These are phyloP conservation scores for Amia ocellicauda DNA, from an alignment of 2,113 vertebrate species.

Conservation along the genomic window DNA sequence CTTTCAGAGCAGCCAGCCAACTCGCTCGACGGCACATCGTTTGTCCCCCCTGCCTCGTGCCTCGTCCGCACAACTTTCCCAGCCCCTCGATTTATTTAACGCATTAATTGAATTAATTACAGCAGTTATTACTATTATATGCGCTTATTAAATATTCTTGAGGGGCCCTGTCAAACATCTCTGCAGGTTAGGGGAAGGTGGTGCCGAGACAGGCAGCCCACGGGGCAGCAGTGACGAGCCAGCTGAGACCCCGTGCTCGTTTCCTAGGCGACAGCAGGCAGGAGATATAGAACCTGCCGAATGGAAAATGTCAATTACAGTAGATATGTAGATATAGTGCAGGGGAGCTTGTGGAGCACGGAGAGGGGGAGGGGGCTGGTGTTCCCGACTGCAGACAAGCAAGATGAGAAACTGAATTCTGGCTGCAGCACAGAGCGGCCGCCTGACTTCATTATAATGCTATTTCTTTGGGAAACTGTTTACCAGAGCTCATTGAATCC, in stretches of 20 bases:
- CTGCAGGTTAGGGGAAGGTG: slow-evolving; percentile 48
- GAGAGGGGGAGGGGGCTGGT: slow-evolving; percentile 26
- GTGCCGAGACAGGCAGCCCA: slow-evolving; percentile 54
- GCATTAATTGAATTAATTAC: slow-evolving; percentile 62
- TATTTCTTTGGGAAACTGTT: slow-evolving; percentile 38
- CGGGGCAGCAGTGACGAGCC: slow-evolving; percentile 53
- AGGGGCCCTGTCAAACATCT: slow-evolving; percentile 42
- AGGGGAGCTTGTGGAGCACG: slow-evolving; percentile 46
- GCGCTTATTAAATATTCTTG: slow-evolving; percentile 60
- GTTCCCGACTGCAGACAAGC: slow-evolving; percentile 9
- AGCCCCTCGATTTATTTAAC: slow-evolving; percentile 46
- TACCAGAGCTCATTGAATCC: slow-evolving; percentile 37
- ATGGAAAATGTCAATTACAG: slow-evolving; percentile 87
- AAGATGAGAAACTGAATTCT: slow-evolving; percentile 50
- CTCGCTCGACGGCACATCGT: no score
- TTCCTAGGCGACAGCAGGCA: slow-evolving; percentile 78
- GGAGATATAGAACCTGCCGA: slow-evolving; percentile 72
- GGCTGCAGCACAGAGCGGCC: slow-evolving; percentile 46
- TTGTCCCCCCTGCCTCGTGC: no score
- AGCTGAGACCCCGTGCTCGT: slow-evolving; percentile 60
- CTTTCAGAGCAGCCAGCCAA: no score
- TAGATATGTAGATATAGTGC: slow-evolving; percentile 66
- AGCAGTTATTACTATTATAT: slow-evolving; percentile 59
- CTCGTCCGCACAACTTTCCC: not conserved
- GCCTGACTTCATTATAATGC: slow-evolving; percentile 44